Percentiles rank a stretch among this genome's conserved stretches.
Conservation (phyloP, 2,113 vertebrate species). For the Lota lota region DNA sequence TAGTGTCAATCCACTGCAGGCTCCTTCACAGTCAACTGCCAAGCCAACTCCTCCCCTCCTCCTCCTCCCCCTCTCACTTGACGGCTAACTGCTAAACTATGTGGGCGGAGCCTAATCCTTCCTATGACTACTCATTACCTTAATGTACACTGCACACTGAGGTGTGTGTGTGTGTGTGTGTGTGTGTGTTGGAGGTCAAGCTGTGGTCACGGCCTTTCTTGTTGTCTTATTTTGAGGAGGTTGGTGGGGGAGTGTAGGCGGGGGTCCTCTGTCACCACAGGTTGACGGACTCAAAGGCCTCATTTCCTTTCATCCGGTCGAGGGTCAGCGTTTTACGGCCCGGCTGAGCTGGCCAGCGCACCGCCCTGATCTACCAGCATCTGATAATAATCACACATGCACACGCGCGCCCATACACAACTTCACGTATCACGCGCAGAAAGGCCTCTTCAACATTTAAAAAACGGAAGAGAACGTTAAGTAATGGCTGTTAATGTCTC, state of each 20-base stretch:
- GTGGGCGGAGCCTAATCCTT: background rate
- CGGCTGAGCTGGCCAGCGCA: too few relatives aligned
- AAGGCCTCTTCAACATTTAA: too few relatives aligned
- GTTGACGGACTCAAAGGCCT: too few relatives aligned
- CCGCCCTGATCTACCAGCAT: background rate
- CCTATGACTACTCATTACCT: background rate
- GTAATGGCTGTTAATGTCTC: too few relatives aligned
- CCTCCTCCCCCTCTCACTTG: background rate
- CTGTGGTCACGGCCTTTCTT: background rate
- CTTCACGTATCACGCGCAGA: too few relatives aligned
- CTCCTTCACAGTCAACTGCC: background rate
- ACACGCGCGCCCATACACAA: background rate
- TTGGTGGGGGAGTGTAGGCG: too few relatives aligned
- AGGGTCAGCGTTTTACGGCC: too few relatives aligned
- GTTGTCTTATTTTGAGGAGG: too few relatives aligned
- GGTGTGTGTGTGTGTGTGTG: background rate
- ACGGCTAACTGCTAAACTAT: background rate
- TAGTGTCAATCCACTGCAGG: slow-evolving; percentile 4
- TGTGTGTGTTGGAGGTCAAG: background rate
- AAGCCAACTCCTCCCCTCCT: background rate
- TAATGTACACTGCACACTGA: background rate
- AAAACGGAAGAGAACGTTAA: too few relatives aligned
- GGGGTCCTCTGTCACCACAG: too few relatives aligned
- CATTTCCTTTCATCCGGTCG: too few relatives aligned
- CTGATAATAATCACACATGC: background rate